Conservation (phyloP, 1,140 invertebrate species). For the Lucilia sericata region DNA sequence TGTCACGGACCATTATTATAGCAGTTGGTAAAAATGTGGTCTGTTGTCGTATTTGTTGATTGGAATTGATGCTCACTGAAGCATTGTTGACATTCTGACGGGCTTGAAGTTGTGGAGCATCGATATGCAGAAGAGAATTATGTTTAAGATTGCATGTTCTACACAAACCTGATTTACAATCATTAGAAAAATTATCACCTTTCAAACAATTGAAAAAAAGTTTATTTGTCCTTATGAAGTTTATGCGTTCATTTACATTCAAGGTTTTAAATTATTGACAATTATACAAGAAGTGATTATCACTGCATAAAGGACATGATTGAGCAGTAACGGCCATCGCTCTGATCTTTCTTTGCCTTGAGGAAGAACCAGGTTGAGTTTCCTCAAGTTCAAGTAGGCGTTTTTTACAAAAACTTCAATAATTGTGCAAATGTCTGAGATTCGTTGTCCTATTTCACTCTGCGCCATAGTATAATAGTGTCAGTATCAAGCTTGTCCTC, state of each 20-base stretch:
- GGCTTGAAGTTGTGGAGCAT: not conserved
- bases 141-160: not conserved
- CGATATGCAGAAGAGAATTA: not conserved
- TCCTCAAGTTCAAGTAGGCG: conserved; percentile 11
- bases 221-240: too few species aligned
- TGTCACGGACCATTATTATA: conserved; percentile 28
- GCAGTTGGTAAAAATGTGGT: conserved; percentile 30
- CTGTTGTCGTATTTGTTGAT: not conserved
- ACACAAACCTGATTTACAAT: not conserved
- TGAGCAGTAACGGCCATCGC: not conserved
- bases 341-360: not conserved
- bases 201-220: too few species aligned
- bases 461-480: not conserved
- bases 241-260: not conserved
- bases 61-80: not conserved
- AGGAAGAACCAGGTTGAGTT: not conserved
- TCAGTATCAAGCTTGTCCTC: not conserved
- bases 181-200: too few species aligned
- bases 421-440: not conserved
- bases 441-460: not conserved
- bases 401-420: not conserved
- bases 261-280: not conserved
- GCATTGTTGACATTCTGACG: not conserved
- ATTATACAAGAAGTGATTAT: not conserved
- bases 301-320: not conserved